Evolutionary conservation across 2,113 vertebrate genomes (phyloP).

Genomic region (Crocuta crocuta): DNA sequence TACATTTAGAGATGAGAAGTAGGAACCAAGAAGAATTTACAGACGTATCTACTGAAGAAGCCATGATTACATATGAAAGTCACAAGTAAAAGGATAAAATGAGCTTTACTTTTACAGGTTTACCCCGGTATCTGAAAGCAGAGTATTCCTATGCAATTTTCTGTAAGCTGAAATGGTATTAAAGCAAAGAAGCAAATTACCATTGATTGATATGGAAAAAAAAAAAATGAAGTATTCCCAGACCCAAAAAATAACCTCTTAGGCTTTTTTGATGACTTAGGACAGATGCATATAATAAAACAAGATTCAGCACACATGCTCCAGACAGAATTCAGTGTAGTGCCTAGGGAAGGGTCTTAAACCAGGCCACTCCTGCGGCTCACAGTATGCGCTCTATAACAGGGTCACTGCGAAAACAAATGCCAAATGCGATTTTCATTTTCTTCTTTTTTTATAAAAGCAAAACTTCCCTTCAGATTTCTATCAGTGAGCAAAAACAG

Average conservation of each 20-base stretch:
- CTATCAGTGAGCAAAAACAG: neutral
- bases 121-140: neutral
- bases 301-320: neutral
- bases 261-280: neutral
- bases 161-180: neutral
- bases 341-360: neutral
- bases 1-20: neutral
- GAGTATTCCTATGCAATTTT: neutral
- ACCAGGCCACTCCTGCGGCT: neutral
- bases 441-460: neutral
- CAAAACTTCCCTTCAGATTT: neutral
- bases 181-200: neutral
- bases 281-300: neutral
- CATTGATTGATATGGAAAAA: neutral
- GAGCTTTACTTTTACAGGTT: neutral
- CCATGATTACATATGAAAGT: neutral
- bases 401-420: neutral
- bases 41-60: neutral
- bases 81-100: neutral
- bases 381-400: accelerated
- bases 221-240: neutral
- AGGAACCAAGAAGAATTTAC: neutral
- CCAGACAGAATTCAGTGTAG: neutral
- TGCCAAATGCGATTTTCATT: neutral
- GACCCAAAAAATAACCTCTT: neutral